Base-by-base conservation (phyloP, 2,113 vertebrate species). In the Caretta caretta region DNA sequence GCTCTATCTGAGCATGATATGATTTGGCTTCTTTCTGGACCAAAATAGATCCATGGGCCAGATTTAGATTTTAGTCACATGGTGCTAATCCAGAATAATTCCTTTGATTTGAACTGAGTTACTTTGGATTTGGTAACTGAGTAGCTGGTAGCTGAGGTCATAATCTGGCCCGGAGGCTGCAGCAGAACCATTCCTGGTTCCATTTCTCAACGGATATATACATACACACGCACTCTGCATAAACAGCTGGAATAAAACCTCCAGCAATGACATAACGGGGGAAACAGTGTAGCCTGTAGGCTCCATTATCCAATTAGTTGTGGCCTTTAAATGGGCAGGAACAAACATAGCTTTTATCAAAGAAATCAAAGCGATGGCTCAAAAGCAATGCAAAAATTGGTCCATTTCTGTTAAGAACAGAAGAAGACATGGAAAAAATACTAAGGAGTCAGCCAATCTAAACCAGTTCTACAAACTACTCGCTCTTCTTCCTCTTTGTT, bases 281-380 rank as follows among this genome's bases (percentile, higher is more conserved):
- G 79, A 62, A 84, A 93, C 72, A 42, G 79, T 14, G 6, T n/a
- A 42, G 79, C 27, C 80, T 80, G 83, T 10, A 89, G 53, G 76
- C 84, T 35, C 50, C 8, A 22, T 94, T 90, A 86, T 86, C 95
- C 97, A 90, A 97, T 97, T 83, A 96, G 69, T n/a, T 13, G 9
- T 88, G 82, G 59, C 90, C 49, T 51, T 97, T 94, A 56, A 92
- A 90, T 51, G 88, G 91, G 84, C 53, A 72, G 92, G 57, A 87
- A 87, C 11, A 82, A 27, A 86, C 50, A 20, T 83, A 90, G 31
- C 81, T 65, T 90, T 96, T 96, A 51, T 59, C 88, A 53, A 20
- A 24, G 13, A 83, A 79, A 59, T 94, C 53, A 31, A 91, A 92
- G 65, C 19, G 9, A 84, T 10, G 38, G 92, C 81, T 88, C 38